Base-by-base conservation (phyloP, 2,113 vertebrate species). In the Microtus oregoni region DNA sequence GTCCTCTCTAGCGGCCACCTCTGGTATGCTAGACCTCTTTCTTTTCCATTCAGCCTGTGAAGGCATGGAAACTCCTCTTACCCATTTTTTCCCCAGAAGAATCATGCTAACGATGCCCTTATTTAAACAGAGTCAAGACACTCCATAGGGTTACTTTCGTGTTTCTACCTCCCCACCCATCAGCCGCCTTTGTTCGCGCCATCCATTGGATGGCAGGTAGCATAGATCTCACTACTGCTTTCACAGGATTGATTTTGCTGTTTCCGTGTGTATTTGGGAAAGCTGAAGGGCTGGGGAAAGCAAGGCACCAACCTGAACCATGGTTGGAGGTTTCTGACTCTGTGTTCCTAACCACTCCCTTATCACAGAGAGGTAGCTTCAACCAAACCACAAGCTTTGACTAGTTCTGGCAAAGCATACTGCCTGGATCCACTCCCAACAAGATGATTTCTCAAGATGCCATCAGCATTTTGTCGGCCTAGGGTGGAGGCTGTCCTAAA, bases 361-460 rank as follows among this genome's bases (percentile, higher is more conserved):
- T 50, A 55, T 92, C 13, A 83, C 35, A n/a, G 38, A 92, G 55
- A 92, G 35, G 38, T 50, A 55, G 58, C 28, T 63, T 63, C 79
- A 76, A 52, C 44, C 14, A 63, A 65, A 55, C 83, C 24, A 6
- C 41, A 50, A 35, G 58, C 22, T 77, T 86, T 83, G 24, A 79
- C 35, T 81, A 63, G 28, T 72, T 91, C 52, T 65, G 73, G 30
- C 50, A 58, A 5, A 68, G 52, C 72, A 88, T 67, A 9, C 52
- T 87, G 44, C 41, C 70, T 78, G 26, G 55, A 55, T 63, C 50
- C 15, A 90, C n/a, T 32, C 32, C 77, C 63, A 61, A 79, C 38
- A 72, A 91, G 22, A 90, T 92, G 76, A 28, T 67, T 92, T 88
- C 70, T 90, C 55, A 91, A 91, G 70, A 50, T 83, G 32, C 88